A percentile compares a stretch with the other conserved stretches of the same genome.
Conservation (phyloP, 2,888 invertebrate species). For the Mantis religiosa region DNA sequence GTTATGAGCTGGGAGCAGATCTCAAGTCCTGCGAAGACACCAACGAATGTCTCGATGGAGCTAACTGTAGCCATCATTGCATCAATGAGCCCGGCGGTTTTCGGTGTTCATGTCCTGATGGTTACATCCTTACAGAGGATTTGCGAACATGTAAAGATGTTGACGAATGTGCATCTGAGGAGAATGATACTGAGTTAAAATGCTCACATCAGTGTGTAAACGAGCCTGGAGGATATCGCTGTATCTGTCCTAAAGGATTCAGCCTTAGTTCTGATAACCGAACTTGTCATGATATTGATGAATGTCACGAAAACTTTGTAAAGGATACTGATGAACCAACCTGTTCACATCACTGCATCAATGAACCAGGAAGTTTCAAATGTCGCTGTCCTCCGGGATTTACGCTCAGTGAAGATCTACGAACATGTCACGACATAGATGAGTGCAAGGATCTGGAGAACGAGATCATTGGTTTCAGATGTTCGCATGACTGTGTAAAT, state of each 20-base stretch:
- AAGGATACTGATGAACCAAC: background rate
- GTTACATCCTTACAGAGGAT: conserved; percentile 42
- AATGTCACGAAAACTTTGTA: conserved; percentile 25
- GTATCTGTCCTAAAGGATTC: conserved; percentile 48
- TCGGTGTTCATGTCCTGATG: conserved; percentile 46
- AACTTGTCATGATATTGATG: conserved; percentile 28
- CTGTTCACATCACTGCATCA: conserved; percentile 27
- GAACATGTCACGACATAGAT: conserved; percentile 38
- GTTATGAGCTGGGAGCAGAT: conserved; percentile 41
- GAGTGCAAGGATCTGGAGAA: conserved; percentile 41
- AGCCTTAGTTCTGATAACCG: conserved; percentile 39
- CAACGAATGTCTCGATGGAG: conserved; percentile 43
- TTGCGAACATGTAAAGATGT: conserved; percentile 38
- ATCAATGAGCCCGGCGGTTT: conserved; percentile 45
- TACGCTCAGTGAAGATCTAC: conserved; percentile 14
- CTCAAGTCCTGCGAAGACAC: conserved; percentile 36
- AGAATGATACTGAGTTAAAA: conserved; percentile 32
- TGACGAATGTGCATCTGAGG: conserved; percentile 28
- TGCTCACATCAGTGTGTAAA: conserved; percentile 49
- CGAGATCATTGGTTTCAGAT: conserved; percentile 35
- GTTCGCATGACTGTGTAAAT: conserved; percentile 48
- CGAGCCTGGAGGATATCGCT: conserved; percentile 48
- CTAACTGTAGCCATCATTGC: conserved; percentile 37
- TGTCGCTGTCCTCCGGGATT: conserved; percentile 27
- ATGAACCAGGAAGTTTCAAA: conserved; percentile 26